Conservation (phyloP, 2,888 invertebrate genomes). For the Disparrhopalites patrizii region DNA sequence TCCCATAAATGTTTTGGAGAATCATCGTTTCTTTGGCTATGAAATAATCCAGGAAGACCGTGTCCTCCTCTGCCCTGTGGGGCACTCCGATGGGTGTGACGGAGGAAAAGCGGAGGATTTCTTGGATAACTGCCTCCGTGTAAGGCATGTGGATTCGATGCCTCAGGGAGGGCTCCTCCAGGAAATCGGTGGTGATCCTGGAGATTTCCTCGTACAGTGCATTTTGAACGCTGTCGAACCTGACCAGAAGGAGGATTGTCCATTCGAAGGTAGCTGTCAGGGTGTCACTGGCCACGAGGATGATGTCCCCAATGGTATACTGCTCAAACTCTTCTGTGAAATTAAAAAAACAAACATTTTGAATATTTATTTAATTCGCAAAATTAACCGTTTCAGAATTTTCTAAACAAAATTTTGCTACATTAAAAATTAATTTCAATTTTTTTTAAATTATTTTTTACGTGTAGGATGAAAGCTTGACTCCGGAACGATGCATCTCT, state of each 20-base stretch:
- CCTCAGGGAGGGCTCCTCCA: neutral
- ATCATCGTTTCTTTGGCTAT: constrained; percentile 12
- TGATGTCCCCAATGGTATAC: neutral
- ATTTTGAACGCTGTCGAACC: neutral
- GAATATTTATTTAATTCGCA: too few species aligned
- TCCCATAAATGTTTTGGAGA: neutral
- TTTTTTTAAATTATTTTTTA: neutral
- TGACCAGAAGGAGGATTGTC: neutral
- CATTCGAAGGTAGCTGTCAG: neutral
- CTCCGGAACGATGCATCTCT: neutral
- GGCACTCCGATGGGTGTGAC: neutral
- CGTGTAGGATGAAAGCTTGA: neutral
- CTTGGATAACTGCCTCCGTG: constrained; percentile 37
- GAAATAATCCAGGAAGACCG: neutral
- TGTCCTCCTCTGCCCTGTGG: neutral
- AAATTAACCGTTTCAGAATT: too few species aligned
- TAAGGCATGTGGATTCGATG: constrained; percentile 26
- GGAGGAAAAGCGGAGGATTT: constrained; percentile 16
- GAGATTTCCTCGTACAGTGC: neutral
- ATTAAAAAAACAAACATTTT: neutral
- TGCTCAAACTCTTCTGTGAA: neutral
- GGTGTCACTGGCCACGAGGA: neutral
- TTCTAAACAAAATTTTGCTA: too few species aligned
- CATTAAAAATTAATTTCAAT: neutral
- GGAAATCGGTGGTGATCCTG: neutral